Conservation (phyloP, 2,888 invertebrate species). For the Catonia carolina region DNA sequence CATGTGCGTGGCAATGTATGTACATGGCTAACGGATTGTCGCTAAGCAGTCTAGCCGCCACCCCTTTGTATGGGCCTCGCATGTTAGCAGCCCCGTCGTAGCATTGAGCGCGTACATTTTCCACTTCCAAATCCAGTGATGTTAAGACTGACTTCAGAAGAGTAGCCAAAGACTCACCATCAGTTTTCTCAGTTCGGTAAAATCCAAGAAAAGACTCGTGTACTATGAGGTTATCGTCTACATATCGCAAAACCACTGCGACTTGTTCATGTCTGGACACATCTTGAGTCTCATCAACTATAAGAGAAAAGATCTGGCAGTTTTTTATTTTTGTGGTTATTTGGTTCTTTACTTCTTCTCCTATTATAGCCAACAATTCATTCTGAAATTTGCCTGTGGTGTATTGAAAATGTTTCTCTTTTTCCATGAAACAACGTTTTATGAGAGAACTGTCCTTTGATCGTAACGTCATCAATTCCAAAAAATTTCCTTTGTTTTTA, state of each 20-base stretch:
- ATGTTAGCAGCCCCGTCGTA: constrained; percentile 34
- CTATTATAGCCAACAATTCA: too few relatives aligned
- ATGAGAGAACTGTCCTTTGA: too few relatives aligned
- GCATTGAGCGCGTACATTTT: constrained; percentile 29
- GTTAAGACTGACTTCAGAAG: constrained; percentile 11
- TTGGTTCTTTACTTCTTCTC: too few relatives aligned
- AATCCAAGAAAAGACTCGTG: too few relatives aligned
- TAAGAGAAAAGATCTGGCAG: constrained; percentile 20
- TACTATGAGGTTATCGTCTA: constrained; percentile 8
- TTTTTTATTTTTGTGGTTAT: too few relatives aligned
- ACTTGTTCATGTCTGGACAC: constrained; percentile 22
- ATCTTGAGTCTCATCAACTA: constrained; percentile 24
- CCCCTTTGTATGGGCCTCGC: constrained; percentile 30
- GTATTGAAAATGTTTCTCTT: too few relatives aligned
- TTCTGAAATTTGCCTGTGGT: too few relatives aligned
- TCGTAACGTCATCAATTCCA: too few relatives aligned
- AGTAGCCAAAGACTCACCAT: constrained; percentile 13
- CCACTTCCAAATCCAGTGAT: background rate
- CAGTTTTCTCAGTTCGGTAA: constrained; percentile 17
- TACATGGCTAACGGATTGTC: constrained; percentile 29
- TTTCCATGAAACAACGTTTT: too few relatives aligned
- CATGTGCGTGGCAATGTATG: constrained; percentile 32
- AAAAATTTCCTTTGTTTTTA: too few relatives aligned
- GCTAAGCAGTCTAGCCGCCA: constrained; percentile 31
- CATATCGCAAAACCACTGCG: constrained; percentile 15